Conservation (phyloP, 2,888 invertebrate species). For the Apamea epomidion region DNA sequence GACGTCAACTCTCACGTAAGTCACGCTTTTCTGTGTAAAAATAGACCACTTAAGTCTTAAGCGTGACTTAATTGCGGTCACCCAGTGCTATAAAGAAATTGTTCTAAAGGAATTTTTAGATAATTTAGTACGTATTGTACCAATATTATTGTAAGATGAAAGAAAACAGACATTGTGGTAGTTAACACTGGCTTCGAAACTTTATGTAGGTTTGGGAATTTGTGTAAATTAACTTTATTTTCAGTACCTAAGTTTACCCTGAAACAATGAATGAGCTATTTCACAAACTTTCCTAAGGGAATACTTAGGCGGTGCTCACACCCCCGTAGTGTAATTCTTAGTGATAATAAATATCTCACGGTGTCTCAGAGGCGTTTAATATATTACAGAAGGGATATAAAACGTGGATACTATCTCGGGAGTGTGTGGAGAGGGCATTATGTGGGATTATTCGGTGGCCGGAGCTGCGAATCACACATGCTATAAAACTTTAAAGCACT, state of each 20-base stretch:
- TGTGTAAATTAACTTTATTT: conserved; percentile 13
- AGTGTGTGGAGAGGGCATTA: conserved; percentile 27
- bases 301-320: conserved; percentile 6
- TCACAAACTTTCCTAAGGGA: conserved; percentile 31
- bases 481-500: conserved; percentile 50
- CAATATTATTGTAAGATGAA: neutral
- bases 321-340: conserved; percentile 42
- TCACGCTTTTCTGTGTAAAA: too few species aligned
- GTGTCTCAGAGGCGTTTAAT: conserved; percentile 36
- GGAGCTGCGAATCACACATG: conserved; percentile 1
- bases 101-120: neutral
- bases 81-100: neutral
- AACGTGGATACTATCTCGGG: conserved; percentile 22
- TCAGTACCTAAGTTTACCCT: neutral
- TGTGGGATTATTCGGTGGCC: conserved; percentile 27
- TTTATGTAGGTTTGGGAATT: conserved; percentile 1
- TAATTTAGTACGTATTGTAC: neutral
- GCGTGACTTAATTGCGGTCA: too few species aligned
- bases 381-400: conserved; percentile 40
- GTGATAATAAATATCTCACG: conserved; percentile 46
- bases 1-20: too few species aligned
- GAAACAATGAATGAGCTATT: conserved; percentile 8
- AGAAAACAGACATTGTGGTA: neutral
- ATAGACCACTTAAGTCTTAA: too few species aligned
- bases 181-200: neutral